phyloP scores from a whole-genome alignment of 2,113 vertebrate genomes.

The Anguilla rostrata region DNA sequence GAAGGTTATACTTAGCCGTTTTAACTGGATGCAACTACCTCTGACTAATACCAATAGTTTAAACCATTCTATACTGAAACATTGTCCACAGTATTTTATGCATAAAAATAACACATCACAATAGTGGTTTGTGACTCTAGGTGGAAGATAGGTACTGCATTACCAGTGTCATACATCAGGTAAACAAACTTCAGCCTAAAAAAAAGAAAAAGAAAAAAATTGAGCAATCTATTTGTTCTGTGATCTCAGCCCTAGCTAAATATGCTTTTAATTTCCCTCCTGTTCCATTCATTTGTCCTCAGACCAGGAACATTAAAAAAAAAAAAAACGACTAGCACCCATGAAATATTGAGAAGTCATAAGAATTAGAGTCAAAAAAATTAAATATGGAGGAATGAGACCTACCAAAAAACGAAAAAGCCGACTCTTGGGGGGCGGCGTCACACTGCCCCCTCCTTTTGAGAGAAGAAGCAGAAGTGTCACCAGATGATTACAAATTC shows the following conservation, averaged over 20 bases:
- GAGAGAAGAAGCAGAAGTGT: neutral
- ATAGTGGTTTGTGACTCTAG: too few relatives aligned
- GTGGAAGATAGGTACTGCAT: too few relatives aligned
- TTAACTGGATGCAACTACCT: too few relatives aligned
- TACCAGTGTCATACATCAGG: too few relatives aligned
- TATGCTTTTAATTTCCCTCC: constrained; percentile 8
- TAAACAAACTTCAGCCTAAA: too few relatives aligned
- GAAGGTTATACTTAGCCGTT: too few relatives aligned
- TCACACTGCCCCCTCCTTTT: neutral
- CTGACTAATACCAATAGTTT: too few relatives aligned
- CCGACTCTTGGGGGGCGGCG: neutral
- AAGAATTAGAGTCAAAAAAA: neutral
- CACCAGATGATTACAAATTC: neutral
- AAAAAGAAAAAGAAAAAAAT: neutral
- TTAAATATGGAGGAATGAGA: neutral
- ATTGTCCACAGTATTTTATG: too few relatives aligned
- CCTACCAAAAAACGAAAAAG: neutral
- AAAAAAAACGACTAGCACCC: neutral
- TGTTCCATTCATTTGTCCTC: neutral
- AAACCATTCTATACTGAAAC: too few relatives aligned
- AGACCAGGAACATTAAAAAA: neutral
- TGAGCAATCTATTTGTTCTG: constrained; percentile 16
- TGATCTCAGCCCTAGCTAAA: neutral
- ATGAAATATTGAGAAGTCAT: constrained; percentile 9
- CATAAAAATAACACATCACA: too few relatives aligned